A percentile compares a stretch with the other conserved stretches of the same genome.
Evolutionary conservation across 2,797 vertebrate species (phyloP).

Genomic region (Alcedo quadribrachys): DNA sequence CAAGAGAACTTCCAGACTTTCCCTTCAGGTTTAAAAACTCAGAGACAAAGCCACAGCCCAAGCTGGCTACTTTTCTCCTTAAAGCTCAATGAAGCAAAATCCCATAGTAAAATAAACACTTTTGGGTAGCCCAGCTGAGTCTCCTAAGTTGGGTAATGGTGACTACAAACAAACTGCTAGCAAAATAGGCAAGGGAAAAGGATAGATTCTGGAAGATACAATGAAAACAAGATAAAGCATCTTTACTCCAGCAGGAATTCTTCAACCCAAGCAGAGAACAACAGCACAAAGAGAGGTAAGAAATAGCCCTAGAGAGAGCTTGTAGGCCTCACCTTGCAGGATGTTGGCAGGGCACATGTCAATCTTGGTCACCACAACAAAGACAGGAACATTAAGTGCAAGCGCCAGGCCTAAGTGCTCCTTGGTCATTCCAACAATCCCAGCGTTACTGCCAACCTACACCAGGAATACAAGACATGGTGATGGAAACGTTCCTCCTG

Average conservation of each 20-base stretch:
- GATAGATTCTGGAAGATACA: neutral
- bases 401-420: conserved; percentile 95
- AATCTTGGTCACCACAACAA: conserved; percentile 98
- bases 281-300: neutral
- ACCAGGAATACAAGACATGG: conserved; percentile 23
- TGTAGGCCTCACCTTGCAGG: conserved; percentile 87
- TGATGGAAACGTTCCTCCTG: neutral
- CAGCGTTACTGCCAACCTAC: conserved; percentile 97
- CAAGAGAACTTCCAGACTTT: neutral
- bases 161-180: neutral
- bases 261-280: neutral
- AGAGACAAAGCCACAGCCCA: neutral
- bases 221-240: neutral
- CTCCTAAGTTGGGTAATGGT: fast-evolving
- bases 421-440: conserved; percentile 98
- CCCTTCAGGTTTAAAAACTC: neutral
- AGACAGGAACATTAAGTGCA: conserved; percentile 95
- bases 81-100: neutral
- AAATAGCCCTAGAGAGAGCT: neutral
- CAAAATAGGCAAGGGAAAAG: neutral
- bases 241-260: neutral
- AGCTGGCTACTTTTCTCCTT: neutral
- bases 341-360: conserved; percentile 99
- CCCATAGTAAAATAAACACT: neutral
- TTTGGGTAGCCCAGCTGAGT: neutral